These are phyloP conservation scores for Scaptomyza pallida DNA, from an alignment of 1,140 invertebrate species.

Conservation along the genomic window DNA sequence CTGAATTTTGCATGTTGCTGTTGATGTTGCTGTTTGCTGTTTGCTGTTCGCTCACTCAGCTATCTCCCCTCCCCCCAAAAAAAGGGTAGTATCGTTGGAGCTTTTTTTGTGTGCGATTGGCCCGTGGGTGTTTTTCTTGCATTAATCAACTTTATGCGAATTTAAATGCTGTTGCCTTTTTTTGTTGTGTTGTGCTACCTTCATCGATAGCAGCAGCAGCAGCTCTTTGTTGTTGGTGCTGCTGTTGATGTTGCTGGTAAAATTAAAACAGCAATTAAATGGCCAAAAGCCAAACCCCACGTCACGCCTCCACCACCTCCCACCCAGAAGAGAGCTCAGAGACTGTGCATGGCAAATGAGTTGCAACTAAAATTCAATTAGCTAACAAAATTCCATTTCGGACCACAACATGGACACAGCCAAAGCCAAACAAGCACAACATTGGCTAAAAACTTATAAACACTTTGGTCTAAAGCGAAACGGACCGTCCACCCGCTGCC, in stretches of 20 bases:
- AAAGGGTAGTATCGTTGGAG: neutral
- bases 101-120: conserved; percentile 9
- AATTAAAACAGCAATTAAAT: conserved; percentile 82
- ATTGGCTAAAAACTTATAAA: conserved; percentile 75
- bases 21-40: conserved; percentile 11
- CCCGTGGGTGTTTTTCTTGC: conserved; percentile 61
- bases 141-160: conserved; percentile 70
- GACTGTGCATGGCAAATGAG: conserved; percentile 76
- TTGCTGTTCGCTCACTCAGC: conserved; percentile 3
- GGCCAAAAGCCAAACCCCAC: conserved; percentile 72
- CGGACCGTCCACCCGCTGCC: neutral
- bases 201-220: conserved; percentile 45
- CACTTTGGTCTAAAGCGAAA: conserved; percentile 48
- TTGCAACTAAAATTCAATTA: conserved; percentile 83
- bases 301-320: neutral
- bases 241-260: conserved; percentile 42
- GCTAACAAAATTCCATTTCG: conserved; percentile 81
- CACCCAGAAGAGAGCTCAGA: conserved; percentile 4
- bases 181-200: conserved; percentile 19
- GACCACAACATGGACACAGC: conserved; percentile 61
- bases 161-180: conserved; percentile 39
- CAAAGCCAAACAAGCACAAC: conserved; percentile 39
- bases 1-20: conserved; percentile 4
- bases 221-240: conserved; percentile 43
- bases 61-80: neutral